Evolutionary conservation across 2,797 vertebrate genomes (phyloP), one percentile per base, ranked within the genome.

Genomic region (Myoxocephalus aenaeus): DNA sequence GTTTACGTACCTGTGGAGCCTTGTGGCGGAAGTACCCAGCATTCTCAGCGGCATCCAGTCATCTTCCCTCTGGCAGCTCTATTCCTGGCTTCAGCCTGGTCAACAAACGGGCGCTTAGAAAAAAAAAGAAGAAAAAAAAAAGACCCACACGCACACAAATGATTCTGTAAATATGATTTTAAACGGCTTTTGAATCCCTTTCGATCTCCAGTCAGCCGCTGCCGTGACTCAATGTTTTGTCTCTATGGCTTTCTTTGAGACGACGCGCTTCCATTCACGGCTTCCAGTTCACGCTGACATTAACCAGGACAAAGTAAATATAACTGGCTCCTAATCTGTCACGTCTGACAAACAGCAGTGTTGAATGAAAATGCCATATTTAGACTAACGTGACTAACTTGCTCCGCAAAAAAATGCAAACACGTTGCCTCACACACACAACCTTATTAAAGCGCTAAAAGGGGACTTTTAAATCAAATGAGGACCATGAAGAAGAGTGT

Each of bases 31-130:
- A 71, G 18, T 87, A 84, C 79, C 84, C 85, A 86, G 70, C 65
- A 87, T 84, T 42, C 83, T 73, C 73, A 58, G 77, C 65, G 8
- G 38, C 7, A 61, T 64, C 74, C 65, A 90, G 86, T 90, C 90
- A 88, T 88, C 80, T 40, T 38, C 82, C 89, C 86, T 76, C 75
- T 12, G 75, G 90, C 81, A 29, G 56, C 65, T 76, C 80, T 91
- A 81, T 90, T 92, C 75, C 67, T 89, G 86, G 82, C 54, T 6
- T 74, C 70, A 78, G 63, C 80, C 78, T 70, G 75, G 77, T 76
- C 75, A 70, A 82, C 73, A 67, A 29, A n/a, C 18, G 56, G 4
- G n/a, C 13, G 0, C 15, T 51, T 9, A 67, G 18, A 71, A 27
- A 42, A 48, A 73, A 36, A 65, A 64, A 76, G 4, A 61, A 61